Conservation (phyloP, 2,888 invertebrate genomes). For the Drosophila testacea region DNA sequence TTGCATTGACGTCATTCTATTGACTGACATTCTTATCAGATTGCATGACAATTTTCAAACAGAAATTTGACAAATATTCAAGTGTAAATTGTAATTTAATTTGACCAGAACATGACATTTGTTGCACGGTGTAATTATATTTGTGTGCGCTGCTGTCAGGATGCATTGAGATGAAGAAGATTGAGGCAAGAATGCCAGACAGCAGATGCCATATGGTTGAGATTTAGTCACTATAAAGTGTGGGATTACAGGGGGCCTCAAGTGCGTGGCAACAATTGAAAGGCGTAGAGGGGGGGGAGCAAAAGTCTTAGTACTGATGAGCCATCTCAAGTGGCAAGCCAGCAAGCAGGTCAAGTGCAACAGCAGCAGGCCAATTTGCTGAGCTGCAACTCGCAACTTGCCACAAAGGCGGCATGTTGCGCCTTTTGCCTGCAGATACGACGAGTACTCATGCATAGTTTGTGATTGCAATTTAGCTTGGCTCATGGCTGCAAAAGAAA, state of each 20-base stretch:
- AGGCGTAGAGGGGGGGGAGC: constrained; percentile 12
- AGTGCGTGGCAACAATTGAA: constrained; percentile 59
- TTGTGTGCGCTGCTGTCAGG: constrained; percentile 9
- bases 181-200: neutral
- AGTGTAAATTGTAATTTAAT: constrained; percentile 7
- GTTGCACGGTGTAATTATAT: constrained; percentile 30
- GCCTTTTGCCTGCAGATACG: constrained; percentile 24
- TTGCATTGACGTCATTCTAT: neutral
- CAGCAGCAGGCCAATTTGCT: constrained; percentile 62
- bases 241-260: constrained; percentile 19
- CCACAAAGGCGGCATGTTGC: constrained; percentile 28
- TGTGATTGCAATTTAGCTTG: constrained; percentile 23
- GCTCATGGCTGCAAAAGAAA: constrained; percentile 28
- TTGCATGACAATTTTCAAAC: neutral
- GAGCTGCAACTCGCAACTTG: constrained; percentile 10
- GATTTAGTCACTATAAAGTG: constrained; percentile 23
- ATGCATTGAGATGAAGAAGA: constrained; percentile 4
- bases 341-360: constrained; percentile 70
- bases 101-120: neutral
- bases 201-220: constrained; percentile 21
- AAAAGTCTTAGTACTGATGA: constrained; percentile 58
- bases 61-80: neutral
- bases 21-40: neutral
- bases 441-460: constrained; percentile 16
- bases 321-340: constrained; percentile 60